These are phyloP conservation scores for Patella caerulea DNA, from an alignment of 2,888 invertebrate species.

Conservation along the genomic window DNA sequence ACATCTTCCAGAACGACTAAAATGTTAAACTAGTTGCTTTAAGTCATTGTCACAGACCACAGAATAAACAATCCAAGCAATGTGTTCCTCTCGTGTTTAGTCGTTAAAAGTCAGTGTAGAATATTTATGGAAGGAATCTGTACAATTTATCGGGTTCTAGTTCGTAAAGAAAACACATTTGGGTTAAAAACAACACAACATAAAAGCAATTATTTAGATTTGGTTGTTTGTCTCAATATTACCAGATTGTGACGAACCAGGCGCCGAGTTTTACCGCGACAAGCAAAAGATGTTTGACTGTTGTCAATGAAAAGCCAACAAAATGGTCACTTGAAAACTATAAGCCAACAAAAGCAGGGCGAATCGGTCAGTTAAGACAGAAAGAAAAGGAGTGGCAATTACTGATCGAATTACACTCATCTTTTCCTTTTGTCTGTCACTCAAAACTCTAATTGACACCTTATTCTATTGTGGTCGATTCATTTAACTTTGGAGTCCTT, in stretches of 20 bases:
- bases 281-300: not conserved
- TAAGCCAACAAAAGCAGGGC: not conserved
- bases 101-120: too few relatives aligned
- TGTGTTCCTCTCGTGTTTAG: too few relatives aligned
- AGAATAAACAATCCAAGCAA: too few relatives aligned
- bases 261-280: slow-evolving; percentile 2
- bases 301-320: not conserved
- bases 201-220: slow-evolving; percentile 7
- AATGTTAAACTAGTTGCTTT: too few relatives aligned
- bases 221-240: slow-evolving; percentile 4
- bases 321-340: not conserved
- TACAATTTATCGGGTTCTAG: not conserved
- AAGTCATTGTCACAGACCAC: too few relatives aligned
- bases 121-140: not conserved
- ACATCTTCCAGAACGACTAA: too few relatives aligned
- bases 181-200: not conserved
- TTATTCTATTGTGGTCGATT: not conserved
- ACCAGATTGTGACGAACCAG: not conserved
- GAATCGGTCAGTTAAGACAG: not conserved
- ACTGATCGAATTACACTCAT: not conserved
- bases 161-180: slow-evolving; percentile 9
- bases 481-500: not conserved
- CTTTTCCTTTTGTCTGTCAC: not conserved
- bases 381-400: not conserved
- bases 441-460: not conserved